Conservation (phyloP, 2,797 vertebrate species). For the Molossus alvarezi region DNA sequence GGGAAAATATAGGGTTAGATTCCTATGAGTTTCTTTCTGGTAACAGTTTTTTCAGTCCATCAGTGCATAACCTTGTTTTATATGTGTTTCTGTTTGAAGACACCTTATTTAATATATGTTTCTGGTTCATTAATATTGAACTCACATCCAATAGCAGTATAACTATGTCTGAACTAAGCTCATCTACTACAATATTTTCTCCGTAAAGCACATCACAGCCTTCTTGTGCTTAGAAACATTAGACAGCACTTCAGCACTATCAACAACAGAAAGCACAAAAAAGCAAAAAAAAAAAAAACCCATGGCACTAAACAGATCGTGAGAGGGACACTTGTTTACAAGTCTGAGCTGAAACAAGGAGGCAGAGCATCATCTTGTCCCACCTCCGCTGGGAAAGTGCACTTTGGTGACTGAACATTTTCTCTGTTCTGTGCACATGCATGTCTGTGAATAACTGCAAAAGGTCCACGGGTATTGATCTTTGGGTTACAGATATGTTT, state of each 20-base stretch:
- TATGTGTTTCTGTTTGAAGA: constrained; percentile 59
- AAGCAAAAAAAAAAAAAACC: neutral
- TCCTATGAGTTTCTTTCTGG: constrained; percentile 10
- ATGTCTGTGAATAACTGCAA: neutral
- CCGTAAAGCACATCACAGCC: neutral
- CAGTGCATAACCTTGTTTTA: constrained; percentile 56
- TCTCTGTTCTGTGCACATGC: neutral
- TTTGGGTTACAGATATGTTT: constrained; percentile 57
- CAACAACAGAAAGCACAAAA: constrained; percentile 23
- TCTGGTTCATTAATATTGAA: constrained; percentile 44
- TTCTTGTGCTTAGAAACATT: neutral
- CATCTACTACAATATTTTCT: constrained; percentile 34
- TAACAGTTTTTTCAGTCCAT: constrained; percentile 40
- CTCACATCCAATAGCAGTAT: neutral
- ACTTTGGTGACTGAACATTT: neutral
- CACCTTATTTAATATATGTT: constrained; percentile 30
- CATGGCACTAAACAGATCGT: neutral
- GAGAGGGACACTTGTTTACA: neutral
- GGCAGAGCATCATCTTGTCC: neutral
- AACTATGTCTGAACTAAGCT: constrained; percentile 37
- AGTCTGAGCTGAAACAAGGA: constrained; percentile 28
- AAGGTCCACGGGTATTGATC: constrained; percentile 13
- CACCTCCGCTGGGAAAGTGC: neutral
- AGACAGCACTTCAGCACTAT: neutral
- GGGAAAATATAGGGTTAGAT: neutral